Conservation (phyloP, 2,113 vertebrate species). For the Tragulus kanchil region DNA sequence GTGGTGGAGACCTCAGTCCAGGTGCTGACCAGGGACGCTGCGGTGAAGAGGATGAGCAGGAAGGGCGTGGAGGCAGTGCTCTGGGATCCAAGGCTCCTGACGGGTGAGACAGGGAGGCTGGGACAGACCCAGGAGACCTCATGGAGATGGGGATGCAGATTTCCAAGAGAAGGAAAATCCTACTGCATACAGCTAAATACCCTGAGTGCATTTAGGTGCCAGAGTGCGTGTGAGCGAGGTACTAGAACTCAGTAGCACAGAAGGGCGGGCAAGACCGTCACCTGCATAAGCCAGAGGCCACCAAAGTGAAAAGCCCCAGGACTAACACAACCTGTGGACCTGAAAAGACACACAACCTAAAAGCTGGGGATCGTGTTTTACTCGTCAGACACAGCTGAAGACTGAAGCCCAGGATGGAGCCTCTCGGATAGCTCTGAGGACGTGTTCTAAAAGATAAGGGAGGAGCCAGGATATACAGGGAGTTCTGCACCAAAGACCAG, state of each 20-base stretch:
- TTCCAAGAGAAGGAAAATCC: not conserved
- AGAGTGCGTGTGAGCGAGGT: too few relatives aligned
- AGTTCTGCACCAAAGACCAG: not conserved
- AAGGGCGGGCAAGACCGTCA: not conserved
- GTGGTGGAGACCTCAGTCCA: rapidly evolving
- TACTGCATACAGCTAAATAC: not conserved
- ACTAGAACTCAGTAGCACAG: not conserved
- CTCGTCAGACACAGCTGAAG: not conserved
- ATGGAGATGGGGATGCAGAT: not conserved
- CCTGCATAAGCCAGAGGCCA: not conserved
- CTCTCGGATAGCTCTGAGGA: not conserved
- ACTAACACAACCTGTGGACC: not conserved
- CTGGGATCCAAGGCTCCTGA: not conserved
- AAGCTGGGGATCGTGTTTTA: not conserved
- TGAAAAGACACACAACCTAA: not conserved
- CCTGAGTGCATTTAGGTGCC: not conserved
- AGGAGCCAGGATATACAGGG: not conserved
- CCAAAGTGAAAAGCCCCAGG: not conserved
- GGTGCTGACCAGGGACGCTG: rapidly evolving
- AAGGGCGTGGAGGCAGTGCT: not conserved
- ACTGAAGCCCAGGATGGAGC: not conserved
- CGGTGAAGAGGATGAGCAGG: not conserved
- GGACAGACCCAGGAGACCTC: not conserved
- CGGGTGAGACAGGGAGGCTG: not conserved
- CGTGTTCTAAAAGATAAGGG: not conserved